These are phyloP conservation scores for Phortica variegata DNA, from an alignment of 1,140 invertebrate species.

Conservation along the genomic window DNA sequence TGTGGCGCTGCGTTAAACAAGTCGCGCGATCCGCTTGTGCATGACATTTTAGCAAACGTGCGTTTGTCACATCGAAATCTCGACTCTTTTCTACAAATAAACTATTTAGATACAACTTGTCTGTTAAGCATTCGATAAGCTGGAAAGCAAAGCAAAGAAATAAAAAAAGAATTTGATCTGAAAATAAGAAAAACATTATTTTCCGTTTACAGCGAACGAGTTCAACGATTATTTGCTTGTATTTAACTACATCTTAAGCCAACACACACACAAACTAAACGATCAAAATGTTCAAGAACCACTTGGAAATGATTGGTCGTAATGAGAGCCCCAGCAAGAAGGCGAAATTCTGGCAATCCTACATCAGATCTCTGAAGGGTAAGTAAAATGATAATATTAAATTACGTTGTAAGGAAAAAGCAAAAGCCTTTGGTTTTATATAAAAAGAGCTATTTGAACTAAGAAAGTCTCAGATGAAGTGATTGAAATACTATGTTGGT, in stretches of 20 bases:
- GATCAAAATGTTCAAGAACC: conserved; percentile 83
- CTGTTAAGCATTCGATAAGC: too few species aligned
- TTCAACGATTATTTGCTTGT: conserved; percentile 57
- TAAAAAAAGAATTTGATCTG: conserved; percentile 14
- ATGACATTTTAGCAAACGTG: too few species aligned
- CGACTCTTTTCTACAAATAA: conserved; percentile 10
- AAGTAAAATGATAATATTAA: conserved; percentile 32
- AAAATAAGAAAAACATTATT: conserved; percentile 8
- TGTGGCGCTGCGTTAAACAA: neutral
- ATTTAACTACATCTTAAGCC: too few species aligned
- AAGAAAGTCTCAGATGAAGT: too few species aligned
- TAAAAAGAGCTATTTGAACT: neutral
- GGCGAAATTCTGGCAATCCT: conserved; percentile 90
- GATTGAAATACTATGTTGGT: too few species aligned
- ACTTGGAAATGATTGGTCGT: conserved; percentile 88
- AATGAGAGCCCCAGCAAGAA: conserved; percentile 88
- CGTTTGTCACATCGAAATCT: conserved; percentile 13
- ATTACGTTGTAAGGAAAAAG: too few species aligned
- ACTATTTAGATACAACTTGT: too few species aligned
- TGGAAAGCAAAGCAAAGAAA: too few species aligned
- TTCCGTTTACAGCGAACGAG: conserved; percentile 69
- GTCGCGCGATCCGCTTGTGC: too few species aligned
- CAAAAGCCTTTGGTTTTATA: too few species aligned
- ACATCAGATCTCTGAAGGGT: conserved; percentile 87
- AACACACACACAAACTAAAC: conserved; percentile 60